Conservation (phyloP, 1,140 invertebrate species). For the Bombus vancouverensis region DNA sequence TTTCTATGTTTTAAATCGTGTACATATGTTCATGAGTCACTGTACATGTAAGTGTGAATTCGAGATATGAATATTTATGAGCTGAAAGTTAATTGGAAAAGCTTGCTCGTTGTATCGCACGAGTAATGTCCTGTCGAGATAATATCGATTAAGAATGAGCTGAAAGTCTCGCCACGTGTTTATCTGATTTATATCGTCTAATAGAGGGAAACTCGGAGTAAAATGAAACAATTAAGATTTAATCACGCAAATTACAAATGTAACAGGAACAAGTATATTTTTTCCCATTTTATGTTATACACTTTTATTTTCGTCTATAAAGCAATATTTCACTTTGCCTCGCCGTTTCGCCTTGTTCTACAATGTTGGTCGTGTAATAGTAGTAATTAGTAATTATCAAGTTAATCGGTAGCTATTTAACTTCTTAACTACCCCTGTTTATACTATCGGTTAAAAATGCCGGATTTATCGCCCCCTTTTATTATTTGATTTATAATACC, state of each 20-base stretch:
- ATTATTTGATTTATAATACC: not conserved
- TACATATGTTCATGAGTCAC: not conserved
- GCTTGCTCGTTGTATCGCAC: slow-evolving; percentile 12
- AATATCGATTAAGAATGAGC: slow-evolving; percentile 3
- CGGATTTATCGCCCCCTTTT: not conserved
- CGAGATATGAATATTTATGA: slow-evolving; percentile 24
- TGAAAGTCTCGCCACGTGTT: not conserved
- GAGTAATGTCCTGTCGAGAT: slow-evolving; percentile 10
- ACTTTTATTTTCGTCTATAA: not conserved
- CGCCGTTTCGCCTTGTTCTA: too few relatives aligned
- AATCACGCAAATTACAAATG: not conserved
- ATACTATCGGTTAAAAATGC: not conserved
- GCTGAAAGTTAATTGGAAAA: slow-evolving; percentile 14
- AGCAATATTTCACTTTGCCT: too few relatives aligned
- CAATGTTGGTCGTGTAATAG: not conserved
- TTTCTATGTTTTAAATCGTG: not conserved
- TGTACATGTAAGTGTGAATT: not conserved
- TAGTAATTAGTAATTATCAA: not conserved
- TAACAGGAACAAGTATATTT: not conserved
- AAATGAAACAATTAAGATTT: slow-evolving; percentile 1
- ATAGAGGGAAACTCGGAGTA: not conserved
- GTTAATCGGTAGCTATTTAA: not conserved
- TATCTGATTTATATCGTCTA: slow-evolving; percentile 11
- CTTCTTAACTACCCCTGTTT: not conserved
- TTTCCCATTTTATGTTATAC: not conserved